Evolutionary conservation across 2,888 invertebrate species (phyloP), one percentile per base, ranked within the genome.

Genomic region (Melieria picta): DNA sequence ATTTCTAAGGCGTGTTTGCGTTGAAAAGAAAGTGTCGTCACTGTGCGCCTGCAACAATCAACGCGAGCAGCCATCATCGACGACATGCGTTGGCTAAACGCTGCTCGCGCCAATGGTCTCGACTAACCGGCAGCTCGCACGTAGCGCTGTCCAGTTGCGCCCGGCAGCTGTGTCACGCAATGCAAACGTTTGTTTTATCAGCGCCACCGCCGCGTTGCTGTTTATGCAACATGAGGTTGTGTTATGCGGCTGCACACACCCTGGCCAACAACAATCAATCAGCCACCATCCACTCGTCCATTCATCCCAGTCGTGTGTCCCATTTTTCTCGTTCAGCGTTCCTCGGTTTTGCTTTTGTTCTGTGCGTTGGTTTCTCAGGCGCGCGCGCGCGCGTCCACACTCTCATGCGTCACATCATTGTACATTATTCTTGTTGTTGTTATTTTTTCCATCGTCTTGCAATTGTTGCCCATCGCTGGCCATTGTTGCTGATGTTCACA

Each of bases 401-500:
- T 30, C 30, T 30, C 30, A 30, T 30, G 30, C 30, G 30, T 30
- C 30, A 30, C 30, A 30, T 30, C 30, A 30, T 30, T 30, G 30
- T 30, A 30, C 30, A 16, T 16, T 16, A 16, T 16, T 16, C 16
- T 47, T 42, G 48, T 48, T 50, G n/a, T 58, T 58, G 16, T 48
- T 58, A 48, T 42, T 13, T n/a, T n/a, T n/a, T n/a, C n/a, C n/a
- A n/a, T n/a, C n/a, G n/a, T n/a, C n/a, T 6, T 43, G 47, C 52
- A 50, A 52, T 67, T 67, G 42, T 69, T 69, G 62, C 16, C 69
- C 62, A 63, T 69, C 62, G 63, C 47, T 68, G 61, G 52, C 55
- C 69, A 69, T 69, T 69, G 69, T 69, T 62, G 56, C 42, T 69
- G 69, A 69, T 69, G 69, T 69, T 69, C 69, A 69, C 69, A 69